These are phyloP conservation scores for Colistium nudipinnis DNA, from an alignment of 2,113 vertebrate genomes.

Conservation along the genomic window DNA sequence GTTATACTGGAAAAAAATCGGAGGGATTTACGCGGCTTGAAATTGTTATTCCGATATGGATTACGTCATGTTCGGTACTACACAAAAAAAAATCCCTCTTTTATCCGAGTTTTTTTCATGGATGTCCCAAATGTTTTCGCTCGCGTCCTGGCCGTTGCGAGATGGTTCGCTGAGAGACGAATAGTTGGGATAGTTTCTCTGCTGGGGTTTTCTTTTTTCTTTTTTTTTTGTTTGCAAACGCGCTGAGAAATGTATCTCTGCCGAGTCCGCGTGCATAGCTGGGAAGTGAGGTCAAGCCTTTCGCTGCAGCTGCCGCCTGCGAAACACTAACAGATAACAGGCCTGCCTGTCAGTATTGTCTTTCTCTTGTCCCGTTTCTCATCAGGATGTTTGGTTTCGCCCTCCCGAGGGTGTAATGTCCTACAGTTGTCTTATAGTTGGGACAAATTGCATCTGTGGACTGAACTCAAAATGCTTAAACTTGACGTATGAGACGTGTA, in stretches of 20 bases:
- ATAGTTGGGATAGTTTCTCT: constrained; percentile 53
- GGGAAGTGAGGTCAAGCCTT: constrained; percentile 71
- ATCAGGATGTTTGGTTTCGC: constrained; percentile 21
- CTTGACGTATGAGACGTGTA: background rate
- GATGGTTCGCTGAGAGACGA: constrained; percentile 40
- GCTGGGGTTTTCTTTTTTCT: too few species aligned
- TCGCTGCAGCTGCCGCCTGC: constrained; percentile 67
- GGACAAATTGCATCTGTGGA: constrained; percentile 45
- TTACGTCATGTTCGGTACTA: background rate
- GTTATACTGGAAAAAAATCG: too few species aligned
- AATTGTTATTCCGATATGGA: background rate
- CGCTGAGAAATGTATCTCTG: constrained; percentile 58
- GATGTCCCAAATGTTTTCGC: background rate
- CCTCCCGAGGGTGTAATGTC: constrained; percentile 28
- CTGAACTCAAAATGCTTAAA: constrained; percentile 12
- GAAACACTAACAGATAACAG: constrained; percentile 72
- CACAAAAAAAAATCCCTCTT: too few species aligned
- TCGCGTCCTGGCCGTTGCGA: constrained; percentile 20
- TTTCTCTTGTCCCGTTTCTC: constrained; percentile 31
- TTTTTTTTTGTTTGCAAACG: too few species aligned
- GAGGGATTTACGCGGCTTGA: too few species aligned
- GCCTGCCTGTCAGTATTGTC: constrained; percentile 50
- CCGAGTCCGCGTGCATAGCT: constrained; percentile 69
- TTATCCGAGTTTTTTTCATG: too few species aligned
- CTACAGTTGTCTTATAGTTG: constrained; percentile 22